A percentile compares a stretch with the other conserved stretches of the same genome.
These are phyloP conservation scores for Schizopygopsis pylzovi DNA, from an alignment of 2,797 vertebrate species.

Conservation along the genomic window DNA sequence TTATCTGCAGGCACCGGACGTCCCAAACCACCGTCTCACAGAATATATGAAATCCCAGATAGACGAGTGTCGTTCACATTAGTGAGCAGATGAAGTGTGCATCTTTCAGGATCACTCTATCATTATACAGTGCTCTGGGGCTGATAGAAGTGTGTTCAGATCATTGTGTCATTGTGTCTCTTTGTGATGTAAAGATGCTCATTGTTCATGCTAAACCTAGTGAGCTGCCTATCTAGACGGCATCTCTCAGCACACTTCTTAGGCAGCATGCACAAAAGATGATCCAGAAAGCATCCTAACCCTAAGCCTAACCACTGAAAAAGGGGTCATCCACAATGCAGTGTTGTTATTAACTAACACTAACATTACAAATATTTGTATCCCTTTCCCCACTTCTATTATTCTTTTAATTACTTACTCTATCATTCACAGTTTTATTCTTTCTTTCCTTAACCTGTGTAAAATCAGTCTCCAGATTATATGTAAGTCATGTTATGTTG, in stretches of 20 bases:
- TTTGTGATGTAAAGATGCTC: not conserved
- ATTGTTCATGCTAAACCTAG: not conserved
- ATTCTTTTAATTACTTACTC: too few relatives aligned
- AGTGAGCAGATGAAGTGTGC: not conserved
- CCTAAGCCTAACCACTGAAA: too few relatives aligned
- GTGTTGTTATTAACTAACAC: too few relatives aligned
- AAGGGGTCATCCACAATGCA: not conserved
- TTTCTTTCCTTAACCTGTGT: too few relatives aligned
- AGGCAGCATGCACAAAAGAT: not conserved
- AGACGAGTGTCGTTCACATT: not conserved
- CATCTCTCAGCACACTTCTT: not conserved
- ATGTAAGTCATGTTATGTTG: too few relatives aligned
- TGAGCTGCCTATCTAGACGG: not conserved
- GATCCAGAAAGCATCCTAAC: not conserved
- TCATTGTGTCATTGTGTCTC: not conserved
- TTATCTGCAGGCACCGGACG: constrained; percentile 49
- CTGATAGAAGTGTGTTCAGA: constrained; percentile 9
- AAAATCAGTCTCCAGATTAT: too few relatives aligned
- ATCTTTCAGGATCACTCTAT: not conserved
- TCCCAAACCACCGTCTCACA: constrained; percentile 40
- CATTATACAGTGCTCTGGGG: not conserved
- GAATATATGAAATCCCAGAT: not conserved
- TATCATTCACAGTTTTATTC: too few relatives aligned
- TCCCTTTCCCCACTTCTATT: too few relatives aligned
- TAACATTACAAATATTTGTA: too few relatives aligned